Conservation (phyloP, 2,113 vertebrate genomes). For the Procapra przewalskii region DNA sequence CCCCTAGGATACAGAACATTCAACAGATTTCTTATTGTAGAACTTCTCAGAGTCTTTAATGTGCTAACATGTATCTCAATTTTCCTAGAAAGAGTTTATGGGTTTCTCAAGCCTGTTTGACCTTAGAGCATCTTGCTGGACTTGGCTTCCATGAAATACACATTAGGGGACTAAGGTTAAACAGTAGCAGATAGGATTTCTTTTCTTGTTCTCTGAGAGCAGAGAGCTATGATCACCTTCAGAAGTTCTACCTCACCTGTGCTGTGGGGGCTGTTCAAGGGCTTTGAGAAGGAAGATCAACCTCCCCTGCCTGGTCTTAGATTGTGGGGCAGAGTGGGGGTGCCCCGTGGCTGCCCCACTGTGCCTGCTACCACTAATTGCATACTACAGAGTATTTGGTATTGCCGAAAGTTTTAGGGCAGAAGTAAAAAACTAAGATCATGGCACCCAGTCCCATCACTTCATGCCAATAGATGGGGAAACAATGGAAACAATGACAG, state of each 20-base stretch:
- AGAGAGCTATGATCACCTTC: neutral
- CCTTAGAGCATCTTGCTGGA: neutral
- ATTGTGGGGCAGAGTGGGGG: neutral
- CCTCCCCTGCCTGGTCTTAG: neutral
- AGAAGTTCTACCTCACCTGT: no score
- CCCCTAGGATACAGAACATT: neutral
- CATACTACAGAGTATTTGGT: neutral
- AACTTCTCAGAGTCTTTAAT: neutral
- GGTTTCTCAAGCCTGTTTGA: neutral
- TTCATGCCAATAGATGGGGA: neutral
- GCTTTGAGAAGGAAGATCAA: neutral
- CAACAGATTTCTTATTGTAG: neutral
- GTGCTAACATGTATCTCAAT: neutral
- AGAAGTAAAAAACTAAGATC: neutral
- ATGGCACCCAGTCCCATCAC: neutral
- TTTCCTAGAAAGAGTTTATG: neutral
- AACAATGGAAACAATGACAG: neutral
- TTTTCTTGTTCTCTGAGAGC: neutral
- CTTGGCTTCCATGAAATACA: neutral
- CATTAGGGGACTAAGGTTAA: neutral
- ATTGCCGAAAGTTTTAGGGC: fast-evolving
- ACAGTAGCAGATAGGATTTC: neutral
- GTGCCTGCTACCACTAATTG: neutral
- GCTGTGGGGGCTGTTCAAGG: neutral
- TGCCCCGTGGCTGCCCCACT: fast-evolving